phyloP scores from a whole-genome alignment of 2,888 invertebrate species.

The Apodemia duryi region DNA sequence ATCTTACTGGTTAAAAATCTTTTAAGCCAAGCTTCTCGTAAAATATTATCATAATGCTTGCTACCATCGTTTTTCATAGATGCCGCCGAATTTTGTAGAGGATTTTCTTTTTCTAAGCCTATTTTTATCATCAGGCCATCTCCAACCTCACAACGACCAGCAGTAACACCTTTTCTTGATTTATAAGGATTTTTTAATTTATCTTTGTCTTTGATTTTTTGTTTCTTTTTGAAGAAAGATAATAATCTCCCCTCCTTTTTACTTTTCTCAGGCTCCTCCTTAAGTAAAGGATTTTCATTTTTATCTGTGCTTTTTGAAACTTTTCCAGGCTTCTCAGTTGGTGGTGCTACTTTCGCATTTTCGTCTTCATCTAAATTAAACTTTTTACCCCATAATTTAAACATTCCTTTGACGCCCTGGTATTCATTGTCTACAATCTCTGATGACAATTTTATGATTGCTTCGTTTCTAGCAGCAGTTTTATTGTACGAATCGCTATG shows the following conservation, averaged over 20 bases:
- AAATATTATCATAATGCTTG: constrained; percentile 39
- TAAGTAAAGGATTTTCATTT: constrained; percentile 7
- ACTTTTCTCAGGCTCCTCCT: constrained; percentile 14
- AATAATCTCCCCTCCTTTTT: constrained; percentile 50
- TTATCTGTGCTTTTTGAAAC: constrained; percentile 23
- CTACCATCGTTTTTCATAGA: constrained; percentile 26
- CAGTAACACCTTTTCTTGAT: constrained; percentile 49
- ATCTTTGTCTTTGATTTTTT: constrained; percentile 41
- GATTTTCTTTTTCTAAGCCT: constrained; percentile 32
- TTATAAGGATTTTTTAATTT: constrained; percentile 40
- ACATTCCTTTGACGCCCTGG: constrained; percentile 57
- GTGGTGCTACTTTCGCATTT: constrained; percentile 30
- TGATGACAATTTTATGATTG: constrained; percentile 35
- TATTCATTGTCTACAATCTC: constrained; percentile 41
- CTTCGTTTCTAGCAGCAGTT: constrained; percentile 30
- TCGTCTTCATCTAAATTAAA: constrained; percentile 52
- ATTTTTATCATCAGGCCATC: constrained; percentile 52
- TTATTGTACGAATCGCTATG: constrained; percentile 30
- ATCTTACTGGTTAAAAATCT: constrained; percentile 44
- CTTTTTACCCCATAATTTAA: constrained; percentile 61
- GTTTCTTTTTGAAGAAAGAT: constrained; percentile 56
- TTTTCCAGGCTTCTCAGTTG: constrained; percentile 25
- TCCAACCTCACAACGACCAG: constrained; percentile 57
- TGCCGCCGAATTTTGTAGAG: constrained; percentile 26
- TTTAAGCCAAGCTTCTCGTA: constrained; percentile 49